These are phyloP conservation scores for Heliconius cydno DNA, from an alignment of 2,888 invertebrate species.

Conservation along the genomic window DNA sequence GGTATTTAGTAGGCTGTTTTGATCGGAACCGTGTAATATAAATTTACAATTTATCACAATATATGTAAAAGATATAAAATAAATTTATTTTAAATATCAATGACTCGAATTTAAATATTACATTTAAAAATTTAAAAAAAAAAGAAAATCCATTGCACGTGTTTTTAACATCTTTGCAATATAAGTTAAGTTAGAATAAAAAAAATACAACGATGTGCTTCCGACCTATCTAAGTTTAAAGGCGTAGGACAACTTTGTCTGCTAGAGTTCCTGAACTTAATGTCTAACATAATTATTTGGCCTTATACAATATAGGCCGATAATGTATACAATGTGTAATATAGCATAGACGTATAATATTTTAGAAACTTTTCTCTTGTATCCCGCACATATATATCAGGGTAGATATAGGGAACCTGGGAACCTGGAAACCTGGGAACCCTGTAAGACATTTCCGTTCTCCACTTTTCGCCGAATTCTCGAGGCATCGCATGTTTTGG, in stretches of 20 bases:
- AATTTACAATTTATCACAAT: not conserved
- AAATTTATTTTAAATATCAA: not conserved
- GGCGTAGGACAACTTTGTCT: constrained; percentile 14
- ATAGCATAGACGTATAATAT: not conserved
- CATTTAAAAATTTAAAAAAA: not conserved
- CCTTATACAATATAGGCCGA: not conserved
- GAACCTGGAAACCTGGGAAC: too few relatives aligned
- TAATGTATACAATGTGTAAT: not conserved
- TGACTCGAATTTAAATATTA: not conserved
- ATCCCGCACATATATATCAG: too few relatives aligned
- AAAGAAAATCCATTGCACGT: too few relatives aligned
- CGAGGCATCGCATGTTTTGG: too few relatives aligned
- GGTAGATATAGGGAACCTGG: too few relatives aligned
- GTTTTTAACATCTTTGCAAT: not conserved
- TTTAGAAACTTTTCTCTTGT: too few relatives aligned
- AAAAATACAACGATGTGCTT: not conserved
- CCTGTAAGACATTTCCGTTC: too few relatives aligned
- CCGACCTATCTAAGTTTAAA: constrained; percentile 16
- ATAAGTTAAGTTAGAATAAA: constrained; percentile 9
- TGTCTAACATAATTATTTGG: not conserved
- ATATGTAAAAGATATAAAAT: not conserved
- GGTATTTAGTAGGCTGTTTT: not conserved
- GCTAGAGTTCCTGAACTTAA: constrained; percentile 1
- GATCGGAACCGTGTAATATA: not conserved
- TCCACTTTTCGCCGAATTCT: too few relatives aligned